Evolutionary conservation across 2,888 invertebrate genomes (phyloP).

Genomic region (Diplazon laetatorius): DNA sequence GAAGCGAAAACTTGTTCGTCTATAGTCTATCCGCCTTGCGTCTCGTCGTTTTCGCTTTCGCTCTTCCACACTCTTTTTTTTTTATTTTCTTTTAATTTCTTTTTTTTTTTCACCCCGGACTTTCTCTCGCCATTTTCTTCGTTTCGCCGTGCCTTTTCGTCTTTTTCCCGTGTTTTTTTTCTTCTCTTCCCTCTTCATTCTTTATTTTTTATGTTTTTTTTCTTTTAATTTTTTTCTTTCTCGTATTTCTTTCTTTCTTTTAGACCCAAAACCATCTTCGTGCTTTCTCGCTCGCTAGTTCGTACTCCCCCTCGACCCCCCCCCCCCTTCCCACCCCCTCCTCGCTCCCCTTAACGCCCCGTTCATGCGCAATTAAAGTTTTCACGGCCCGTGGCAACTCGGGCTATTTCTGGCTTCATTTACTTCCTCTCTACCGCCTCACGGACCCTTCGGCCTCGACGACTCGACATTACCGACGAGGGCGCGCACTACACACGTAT

Average conservation of each 20-base stretch:
- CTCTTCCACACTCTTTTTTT: slow-evolving; percentile 18
- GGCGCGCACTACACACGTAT: too few species aligned
- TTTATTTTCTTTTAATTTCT: too few species aligned
- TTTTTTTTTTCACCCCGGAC: neutral
- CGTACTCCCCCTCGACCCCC: slow-evolving; percentile 22
- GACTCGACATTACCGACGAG: too few species aligned
- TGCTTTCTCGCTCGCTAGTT: slow-evolving; percentile 14
- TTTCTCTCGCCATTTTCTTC: slow-evolving; percentile 18
- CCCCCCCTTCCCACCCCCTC: too few species aligned
- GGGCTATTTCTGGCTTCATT: slow-evolving; percentile 26
- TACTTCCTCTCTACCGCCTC: slow-evolving; percentile 24
- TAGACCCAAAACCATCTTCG: slow-evolving; percentile 3
- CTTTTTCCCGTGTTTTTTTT: neutral
- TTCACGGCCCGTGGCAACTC: slow-evolving; percentile 55
- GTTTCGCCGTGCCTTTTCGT: slow-evolving; percentile 13
- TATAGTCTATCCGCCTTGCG: slow-evolving; percentile 24
- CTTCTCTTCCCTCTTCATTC: too few species aligned
- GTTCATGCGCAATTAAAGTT: slow-evolving; percentile 61
- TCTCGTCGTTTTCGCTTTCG: slow-evolving; percentile 41
- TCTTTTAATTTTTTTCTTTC: too few species aligned
- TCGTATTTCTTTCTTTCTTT: neutral
- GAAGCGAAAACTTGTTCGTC: slow-evolving; percentile 60
- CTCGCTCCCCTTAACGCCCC: slow-evolving; percentile 29
- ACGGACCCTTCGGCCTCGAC: neutral
- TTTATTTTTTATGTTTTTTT: neutral